A percentile compares a stretch with the other conserved stretches of the same genome.
These are phyloP conservation scores for Amblyjoppa fuscipennis DNA, from an alignment of 2,888 invertebrate genomes.

Conservation along the genomic window DNA sequence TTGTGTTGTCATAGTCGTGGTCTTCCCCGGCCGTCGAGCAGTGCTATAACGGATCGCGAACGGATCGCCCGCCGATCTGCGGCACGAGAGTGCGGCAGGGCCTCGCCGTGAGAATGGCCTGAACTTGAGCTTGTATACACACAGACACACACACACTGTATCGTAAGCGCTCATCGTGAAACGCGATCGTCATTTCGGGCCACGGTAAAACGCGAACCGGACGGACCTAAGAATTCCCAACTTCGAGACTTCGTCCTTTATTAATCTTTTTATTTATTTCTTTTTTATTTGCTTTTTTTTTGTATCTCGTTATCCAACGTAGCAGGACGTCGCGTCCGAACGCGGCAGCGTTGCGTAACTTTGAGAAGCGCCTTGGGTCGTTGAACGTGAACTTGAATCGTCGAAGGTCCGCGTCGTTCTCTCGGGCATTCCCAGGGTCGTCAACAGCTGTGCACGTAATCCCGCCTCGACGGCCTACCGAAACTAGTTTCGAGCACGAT, in stretches of 20 bases:
- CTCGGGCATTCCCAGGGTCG: constrained; percentile 49
- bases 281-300: background rate
- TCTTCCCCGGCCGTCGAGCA: constrained; percentile 50
- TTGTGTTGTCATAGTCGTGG: constrained; percentile 48
- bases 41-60: constrained; percentile 64
- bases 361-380: background rate
- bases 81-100: constrained; percentile 62
- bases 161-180: constrained; percentile 24
- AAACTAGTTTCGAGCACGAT: background rate
- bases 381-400: constrained; percentile 64
- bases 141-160: background rate
- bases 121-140: constrained; percentile 73
- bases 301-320: constrained; percentile 13
- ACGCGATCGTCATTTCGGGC: constrained; percentile 26
- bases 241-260: background rate
- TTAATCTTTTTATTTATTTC: background rate
- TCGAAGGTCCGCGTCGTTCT: constrained; percentile 33
- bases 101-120: constrained; percentile 77
- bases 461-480: background rate
- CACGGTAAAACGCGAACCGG: constrained; percentile 26
- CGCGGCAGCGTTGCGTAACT: constrained; percentile 10
- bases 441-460: constrained; percentile 25
- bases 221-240: background rate
- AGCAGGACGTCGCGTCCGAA: background rate
- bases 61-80: constrained; percentile 56